Base-by-base conservation (phyloP, 1,140 invertebrate genomes). In the fruit fly (Drosophila melanogaster) region DNA sequence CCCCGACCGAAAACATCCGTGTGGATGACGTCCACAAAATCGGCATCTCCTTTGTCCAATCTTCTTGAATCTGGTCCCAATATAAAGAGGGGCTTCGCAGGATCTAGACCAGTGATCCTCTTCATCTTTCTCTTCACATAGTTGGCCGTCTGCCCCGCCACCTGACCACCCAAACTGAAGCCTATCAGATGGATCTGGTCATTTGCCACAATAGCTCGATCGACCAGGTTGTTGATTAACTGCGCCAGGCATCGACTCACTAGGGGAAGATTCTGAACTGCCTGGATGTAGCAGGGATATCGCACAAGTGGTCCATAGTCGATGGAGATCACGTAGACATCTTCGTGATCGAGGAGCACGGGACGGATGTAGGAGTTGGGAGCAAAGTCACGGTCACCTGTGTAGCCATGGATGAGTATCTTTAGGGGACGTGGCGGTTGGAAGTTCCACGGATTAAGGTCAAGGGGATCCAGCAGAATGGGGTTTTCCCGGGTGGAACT, bases 121-220 rank as follows among this genome's bases (percentile, higher is more conserved):
- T 92, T 84, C 8, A 95, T 80, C 56, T 90, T 93, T 30, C 61
- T 93, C 77, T 77, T 93, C 58, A 92, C 90, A 87, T 86, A 93
- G 77, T 96, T 96, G 0, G 96, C 96, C 19, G 96, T 95, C 70
- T 96, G 96, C 0, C 97, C 97, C 0, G 97, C 96, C 3, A 96
- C 94, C 74, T 99, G 97, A 0, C 95, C 97, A 0, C 98, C 98
- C 10, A 99, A 93, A 87, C 97, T 98, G 91, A 98, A 98, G 47
- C 98, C 98, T 73, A 99, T 96, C 3, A 98, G 91, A 86, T 99
- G 98, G 62, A 97, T 93, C 50, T 92, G 93, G n/a, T 93, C 79
- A 22, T 96, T 85, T 0, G 92, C 55, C 2, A 96, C 93, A 1
- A 93, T 93, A 38, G 93, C 91, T 0, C 92, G 92, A 3, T 92